phyloP scores from a whole-genome alignment of 1,140 invertebrate genomes.

The Conus ventricosus region DNA sequence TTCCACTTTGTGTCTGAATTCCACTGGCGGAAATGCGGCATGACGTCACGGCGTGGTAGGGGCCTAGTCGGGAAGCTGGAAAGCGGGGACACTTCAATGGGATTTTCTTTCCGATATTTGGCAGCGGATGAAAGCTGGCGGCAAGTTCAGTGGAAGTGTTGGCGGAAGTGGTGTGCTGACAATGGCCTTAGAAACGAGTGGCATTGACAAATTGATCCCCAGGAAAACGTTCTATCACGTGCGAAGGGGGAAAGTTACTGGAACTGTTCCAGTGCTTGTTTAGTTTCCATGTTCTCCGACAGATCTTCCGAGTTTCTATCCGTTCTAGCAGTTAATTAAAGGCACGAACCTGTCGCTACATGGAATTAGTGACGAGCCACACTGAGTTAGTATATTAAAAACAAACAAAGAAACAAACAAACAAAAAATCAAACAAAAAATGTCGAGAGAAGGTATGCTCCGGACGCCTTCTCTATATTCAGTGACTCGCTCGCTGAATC shows the following conservation, averaged over 20 bases:
- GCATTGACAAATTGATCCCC: slow-evolving; percentile 26
- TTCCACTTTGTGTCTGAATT: not conserved
- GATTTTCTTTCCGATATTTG: slow-evolving; percentile 15
- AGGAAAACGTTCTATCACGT: slow-evolving; percentile 1
- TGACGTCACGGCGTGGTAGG: not conserved
- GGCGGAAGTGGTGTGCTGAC: slow-evolving; percentile 1
- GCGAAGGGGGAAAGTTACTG: not conserved
- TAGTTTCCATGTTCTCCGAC: not conserved
- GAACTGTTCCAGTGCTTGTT: not conserved
- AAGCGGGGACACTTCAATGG: not conserved
- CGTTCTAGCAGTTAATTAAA: too few relatives aligned
- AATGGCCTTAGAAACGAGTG: not conserved
- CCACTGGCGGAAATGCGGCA: not conserved
- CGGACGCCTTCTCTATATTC: too few relatives aligned
- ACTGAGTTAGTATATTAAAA: too few relatives aligned
- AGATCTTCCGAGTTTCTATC: too few relatives aligned
- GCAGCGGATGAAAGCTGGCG: not conserved
- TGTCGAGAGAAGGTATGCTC: too few relatives aligned
- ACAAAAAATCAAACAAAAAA: too few relatives aligned
- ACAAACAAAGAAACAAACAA: too few relatives aligned
- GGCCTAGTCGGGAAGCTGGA: not conserved
- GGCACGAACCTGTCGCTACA: too few relatives aligned
- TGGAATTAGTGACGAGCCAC: too few relatives aligned
- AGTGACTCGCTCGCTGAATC: too few relatives aligned
- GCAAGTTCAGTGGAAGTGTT: slow-evolving; percentile 2